These are phyloP conservation scores for Eupithecia exiguata DNA, from an alignment of 2,888 invertebrate genomes.

Conservation along the genomic window DNA sequence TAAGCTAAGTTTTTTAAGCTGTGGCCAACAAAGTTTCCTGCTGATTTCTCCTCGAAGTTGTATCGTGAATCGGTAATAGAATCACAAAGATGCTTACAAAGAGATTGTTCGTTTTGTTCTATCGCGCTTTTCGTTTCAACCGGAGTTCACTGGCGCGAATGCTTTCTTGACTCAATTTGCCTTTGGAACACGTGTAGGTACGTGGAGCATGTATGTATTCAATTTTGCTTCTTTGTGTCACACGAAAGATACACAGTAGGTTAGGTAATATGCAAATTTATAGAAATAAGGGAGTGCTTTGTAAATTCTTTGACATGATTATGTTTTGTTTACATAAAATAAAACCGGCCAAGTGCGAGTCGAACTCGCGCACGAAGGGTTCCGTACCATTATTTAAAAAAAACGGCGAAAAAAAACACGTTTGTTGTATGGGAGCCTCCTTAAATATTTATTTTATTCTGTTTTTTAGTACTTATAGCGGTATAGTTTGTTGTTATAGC, in stretches of 20 bases:
- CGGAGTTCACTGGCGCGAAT: background rate
- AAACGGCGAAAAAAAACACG: no score
- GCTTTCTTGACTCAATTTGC: slow-evolving; percentile 8
- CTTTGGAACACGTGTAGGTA: background rate
- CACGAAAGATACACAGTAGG: background rate
- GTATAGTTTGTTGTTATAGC: no score
- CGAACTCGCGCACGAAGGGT: no score
- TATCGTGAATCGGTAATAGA: slow-evolving; percentile 34
- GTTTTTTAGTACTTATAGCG: no score
- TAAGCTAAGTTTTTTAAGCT: slow-evolving; percentile 11
- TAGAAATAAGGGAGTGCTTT: background rate
- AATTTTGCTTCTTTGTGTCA: background rate
- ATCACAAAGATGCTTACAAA: slow-evolving; percentile 19
- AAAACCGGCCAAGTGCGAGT: no score
- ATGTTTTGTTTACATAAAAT: no score
- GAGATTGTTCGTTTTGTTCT: slow-evolving; percentile 11
- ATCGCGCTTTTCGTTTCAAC: background rate
- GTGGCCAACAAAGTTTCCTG: slow-evolving; percentile 16
- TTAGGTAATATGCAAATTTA: background rate
- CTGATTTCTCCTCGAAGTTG: slow-evolving; percentile 14
- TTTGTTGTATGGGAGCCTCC: no score
- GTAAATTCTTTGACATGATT: no score
- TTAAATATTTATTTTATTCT: no score
- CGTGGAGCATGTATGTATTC: background rate
- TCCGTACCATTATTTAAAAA: no score